Base-by-base conservation (phyloP, 2,888 invertebrate genomes). In the Congeria kusceri region DNA sequence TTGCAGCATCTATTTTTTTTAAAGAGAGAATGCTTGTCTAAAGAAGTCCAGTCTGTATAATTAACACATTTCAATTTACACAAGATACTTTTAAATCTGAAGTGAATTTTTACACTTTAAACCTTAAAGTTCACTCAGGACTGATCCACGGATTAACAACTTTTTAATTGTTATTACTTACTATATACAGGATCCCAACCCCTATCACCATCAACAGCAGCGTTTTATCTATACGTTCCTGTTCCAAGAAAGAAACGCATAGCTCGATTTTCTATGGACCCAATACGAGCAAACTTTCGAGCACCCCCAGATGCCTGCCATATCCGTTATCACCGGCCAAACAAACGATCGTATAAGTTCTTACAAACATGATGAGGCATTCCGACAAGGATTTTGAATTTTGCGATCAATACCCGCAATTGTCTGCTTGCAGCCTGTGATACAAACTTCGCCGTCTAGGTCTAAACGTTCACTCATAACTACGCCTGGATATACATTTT, bases 381-480 rank as follows among this genome's bases (percentile, higher is more conserved):
- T 2, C 20, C 20, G 7, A 15, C 11, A 15, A 53, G 53, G 1
- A 53, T 20, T 53, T 53, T 4, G 2, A 53, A 53, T 25, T 53
- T 53, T 9, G 53, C 53, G 11, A 11, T 53, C 18, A 53, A 53
- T 53, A 53, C 53, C 3, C 53, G 9, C 53, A 2, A n/a, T 5
- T 11, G 1, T 53, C 20, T 53, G 53, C 53, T 53, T 53, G 53
- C 53, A n/a, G 53, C 53, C 53, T 53, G 53, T 53, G 53, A 53
- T 53, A 53, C 53, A 4, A 53, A 1, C 18, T 53, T 5, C 7
- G 20, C 20, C 20, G 18, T 53, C 53, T 13, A 11, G 1, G 53
- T 20, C 53, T 23, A 44, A 4, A 18, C n/a, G n/a, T n/a, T n/a
- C n/a, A n/a, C n/a, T n/a, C n/a, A n/a, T n/a, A n/a, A n/a, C n/a